Evolutionary conservation across 1,140 invertebrate genomes (phyloP).

Genomic region (Anoplolepis gracilipes): DNA sequence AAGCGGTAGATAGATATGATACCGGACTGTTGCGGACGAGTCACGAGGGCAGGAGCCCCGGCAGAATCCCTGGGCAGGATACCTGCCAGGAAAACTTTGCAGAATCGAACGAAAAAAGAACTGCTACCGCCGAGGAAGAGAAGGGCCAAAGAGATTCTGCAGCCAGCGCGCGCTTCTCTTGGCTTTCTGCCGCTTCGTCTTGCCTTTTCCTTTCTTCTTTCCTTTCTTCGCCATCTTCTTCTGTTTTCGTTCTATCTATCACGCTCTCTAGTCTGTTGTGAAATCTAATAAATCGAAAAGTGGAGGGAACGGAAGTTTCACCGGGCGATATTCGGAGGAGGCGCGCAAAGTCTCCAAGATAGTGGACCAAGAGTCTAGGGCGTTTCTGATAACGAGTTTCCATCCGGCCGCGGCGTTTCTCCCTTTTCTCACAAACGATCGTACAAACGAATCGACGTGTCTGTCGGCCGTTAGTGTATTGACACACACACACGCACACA

Average conservation of each 20-base stretch:
- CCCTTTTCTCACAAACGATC: neutral
- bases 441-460: slow-evolving; percentile 43
- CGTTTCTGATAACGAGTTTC: slow-evolving; percentile 65
- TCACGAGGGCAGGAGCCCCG: slow-evolving; percentile 11
- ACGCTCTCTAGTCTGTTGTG: neutral
- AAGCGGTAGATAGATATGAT: slow-evolving; percentile 48
- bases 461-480: slow-evolving; percentile 29
- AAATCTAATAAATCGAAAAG: slow-evolving; percentile 67
- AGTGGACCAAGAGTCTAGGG: slow-evolving; percentile 49
- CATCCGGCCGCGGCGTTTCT: neutral
- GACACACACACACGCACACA: too few species aligned
- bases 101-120: slow-evolving; percentile 60
- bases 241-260: slow-evolving; percentile 50
- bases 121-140: slow-evolving; percentile 40
- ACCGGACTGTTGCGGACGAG: slow-evolving; percentile 60
- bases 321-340: slow-evolving; percentile 63
- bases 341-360: slow-evolving; percentile 8
- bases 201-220: slow-evolving; percentile 50
- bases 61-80: slow-evolving; percentile 55
- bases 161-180: slow-evolving; percentile 54
- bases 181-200: slow-evolving; percentile 18
- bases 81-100: slow-evolving; percentile 68
- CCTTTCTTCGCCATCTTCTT: neutral
- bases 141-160: slow-evolving; percentile 69
- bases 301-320: slow-evolving; percentile 44